phyloP scores from a whole-genome alignment of 2,888 invertebrate species.

The Drosophila birchii region DNA sequence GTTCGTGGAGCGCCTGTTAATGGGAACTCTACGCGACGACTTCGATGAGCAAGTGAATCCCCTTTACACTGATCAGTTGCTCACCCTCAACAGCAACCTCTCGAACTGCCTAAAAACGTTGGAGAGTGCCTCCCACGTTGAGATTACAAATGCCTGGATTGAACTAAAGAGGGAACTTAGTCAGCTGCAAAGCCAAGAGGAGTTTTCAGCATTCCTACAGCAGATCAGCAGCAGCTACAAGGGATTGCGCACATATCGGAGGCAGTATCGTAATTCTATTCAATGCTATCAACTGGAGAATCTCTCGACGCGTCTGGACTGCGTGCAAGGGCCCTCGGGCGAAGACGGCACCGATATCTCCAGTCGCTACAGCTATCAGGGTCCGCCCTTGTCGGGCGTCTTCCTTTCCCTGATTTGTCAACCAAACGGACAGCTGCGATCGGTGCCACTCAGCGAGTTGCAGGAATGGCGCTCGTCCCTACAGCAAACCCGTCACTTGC shows the following conservation, averaged over 20 bases:
- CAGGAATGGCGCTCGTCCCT: constrained; percentile 77
- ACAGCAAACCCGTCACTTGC: constrained; percentile 84
- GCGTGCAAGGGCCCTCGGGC: constrained; percentile 45
- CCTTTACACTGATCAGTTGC: constrained; percentile 68
- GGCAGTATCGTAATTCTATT: constrained; percentile 56
- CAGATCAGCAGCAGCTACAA: constrained; percentile 73
- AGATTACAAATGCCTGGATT: constrained; percentile 56
- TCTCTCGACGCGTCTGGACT: constrained; percentile 68
- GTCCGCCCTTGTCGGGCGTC: constrained; percentile 73
- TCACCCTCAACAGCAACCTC: constrained; percentile 63
- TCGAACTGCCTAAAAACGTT: constrained; percentile 70
- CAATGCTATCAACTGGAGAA: constrained; percentile 74
- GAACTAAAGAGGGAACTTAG: constrained; percentile 42
- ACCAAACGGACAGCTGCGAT: constrained; percentile 74
- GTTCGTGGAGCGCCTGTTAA: constrained; percentile 70
- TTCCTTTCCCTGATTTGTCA: constrained; percentile 73
- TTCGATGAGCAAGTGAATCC: constrained; percentile 65
- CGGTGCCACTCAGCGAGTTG: constrained; percentile 80
- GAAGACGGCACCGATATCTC: constrained; percentile 64
- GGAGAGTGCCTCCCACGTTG: constrained; percentile 50
- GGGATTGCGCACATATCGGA: constrained; percentile 73
- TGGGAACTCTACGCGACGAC: constrained; percentile 45
- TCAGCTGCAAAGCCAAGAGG: neutral
- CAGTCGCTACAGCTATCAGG: constrained; percentile 73
- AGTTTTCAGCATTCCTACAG: constrained; percentile 58